A percentile compares a stretch with the other conserved stretches of the same genome.
Conservation (phyloP, 1,140 invertebrate genomes). For the Myzus persicae region DNA sequence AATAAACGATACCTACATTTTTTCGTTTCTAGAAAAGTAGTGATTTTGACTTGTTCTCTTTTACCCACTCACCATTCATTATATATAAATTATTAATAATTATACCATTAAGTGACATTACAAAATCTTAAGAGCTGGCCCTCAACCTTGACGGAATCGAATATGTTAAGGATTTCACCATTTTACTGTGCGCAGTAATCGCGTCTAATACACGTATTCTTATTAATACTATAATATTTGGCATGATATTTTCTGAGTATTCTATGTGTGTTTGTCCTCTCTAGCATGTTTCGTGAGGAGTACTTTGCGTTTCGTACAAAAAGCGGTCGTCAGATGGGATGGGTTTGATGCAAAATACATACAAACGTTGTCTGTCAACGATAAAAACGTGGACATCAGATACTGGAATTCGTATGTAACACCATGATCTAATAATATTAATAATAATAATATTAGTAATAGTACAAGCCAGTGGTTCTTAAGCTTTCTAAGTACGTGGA, state of each 20-base stretch:
- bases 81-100: background rate
- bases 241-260: background rate
- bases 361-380: background rate
- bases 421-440: background rate
- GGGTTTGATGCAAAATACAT: background rate
- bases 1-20: no score
- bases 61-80: no score
- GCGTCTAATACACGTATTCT: no score
- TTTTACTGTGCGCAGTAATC: no score
- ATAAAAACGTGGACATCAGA: slow-evolving; percentile 2
- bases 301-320: background rate
- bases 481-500: no score
- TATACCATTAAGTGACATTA: background rate
- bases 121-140: background rate
- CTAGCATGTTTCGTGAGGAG: background rate
- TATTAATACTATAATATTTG: background rate
- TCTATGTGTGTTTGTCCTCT: background rate
- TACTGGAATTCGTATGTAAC: slow-evolving; percentile 37
- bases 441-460: background rate
- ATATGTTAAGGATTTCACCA: no score
- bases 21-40: no score
- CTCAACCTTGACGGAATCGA: no score
- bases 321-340: background rate
- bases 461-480: background rate
- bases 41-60: no score